Base-by-base conservation (phyloP, 2,888 invertebrate species). In the Drosophila silvestris region DNA sequence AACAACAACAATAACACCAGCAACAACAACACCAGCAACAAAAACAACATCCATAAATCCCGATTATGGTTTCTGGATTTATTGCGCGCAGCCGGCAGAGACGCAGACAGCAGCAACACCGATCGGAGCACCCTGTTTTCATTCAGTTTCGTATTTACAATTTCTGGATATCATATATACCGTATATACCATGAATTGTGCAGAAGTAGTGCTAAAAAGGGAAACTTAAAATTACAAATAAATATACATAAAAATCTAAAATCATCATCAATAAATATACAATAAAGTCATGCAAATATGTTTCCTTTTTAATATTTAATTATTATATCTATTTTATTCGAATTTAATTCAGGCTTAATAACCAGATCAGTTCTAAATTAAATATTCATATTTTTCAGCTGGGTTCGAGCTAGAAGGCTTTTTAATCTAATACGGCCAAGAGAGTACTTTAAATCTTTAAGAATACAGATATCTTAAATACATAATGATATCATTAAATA, bases 21-120 rank as follows among this genome's bases (percentile, higher is more conserved):
- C 68, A 79, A 47, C 32, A 81, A 79, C 79, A 80, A 71, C 83
- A 76, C 22, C 70, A 77, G 39, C 44, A 74, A 68, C 77, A 79
- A 57, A 32, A 81, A 74, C 72, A 84, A 74, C 86, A 86, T 77
- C 83, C 90, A 89, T 89, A 89, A 89, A 89, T 89, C 83, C 89
- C 84, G 88, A 88, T 89, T 90, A 90, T 89, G 88, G 86, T 90
- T 86, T 88, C 84, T 75, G 86, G 86, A 89, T 89, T 90, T 90
- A 90, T 90, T 90, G 81, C 85, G 76, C 74, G 66, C 83, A 77
- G 70, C 68, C 70, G 58, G 63, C 62, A 64, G 56, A 50, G 53
- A 52, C 70, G 39, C 47, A 19, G 32, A 7, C 65, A 16, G n/a
- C 53, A 30, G 22, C 16, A 59, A 68, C 70, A 66, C 58, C 56